Conservation (phyloP, 2,888 invertebrate genomes). For the Macrosiphum euphorbiae region DNA sequence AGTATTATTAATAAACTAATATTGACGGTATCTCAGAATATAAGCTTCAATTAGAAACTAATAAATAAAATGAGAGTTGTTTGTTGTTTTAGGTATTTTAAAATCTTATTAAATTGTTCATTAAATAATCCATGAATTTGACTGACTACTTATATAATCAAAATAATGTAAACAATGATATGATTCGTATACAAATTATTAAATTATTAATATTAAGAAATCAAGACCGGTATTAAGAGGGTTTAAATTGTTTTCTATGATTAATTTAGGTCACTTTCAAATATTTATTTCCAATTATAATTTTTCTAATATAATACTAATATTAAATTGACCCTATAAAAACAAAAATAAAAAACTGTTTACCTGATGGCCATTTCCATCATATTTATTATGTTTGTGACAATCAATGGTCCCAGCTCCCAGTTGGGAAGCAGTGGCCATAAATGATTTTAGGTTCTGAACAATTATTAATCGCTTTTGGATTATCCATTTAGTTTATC, state of each 20-base stretch:
- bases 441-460: conserved; percentile 63
- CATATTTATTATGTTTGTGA: conserved; percentile 64
- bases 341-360: background rate
- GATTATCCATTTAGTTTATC: conserved; percentile 64
- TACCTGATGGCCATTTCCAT: conserved; percentile 63
- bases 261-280: background rate
- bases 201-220: background rate
- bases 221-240: background rate
- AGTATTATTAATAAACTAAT: too few relatives aligned
- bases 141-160: background rate
- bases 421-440: conserved; percentile 65
- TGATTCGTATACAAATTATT: background rate
- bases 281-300: background rate
- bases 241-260: background rate
- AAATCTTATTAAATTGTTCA: background rate
- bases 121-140: background rate
- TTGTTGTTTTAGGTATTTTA: too few relatives aligned
- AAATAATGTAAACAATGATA: background rate
- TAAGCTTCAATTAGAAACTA: too few relatives aligned
- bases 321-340: background rate
- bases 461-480: conserved; percentile 58
- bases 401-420: conserved; percentile 65
- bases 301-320: too few relatives aligned
- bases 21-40: too few relatives aligned
- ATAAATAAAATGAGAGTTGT: too few relatives aligned